Evolutionary conservation across 2,888 invertebrate species (phyloP).

Genomic region (Chrysina gloriosa): DNA sequence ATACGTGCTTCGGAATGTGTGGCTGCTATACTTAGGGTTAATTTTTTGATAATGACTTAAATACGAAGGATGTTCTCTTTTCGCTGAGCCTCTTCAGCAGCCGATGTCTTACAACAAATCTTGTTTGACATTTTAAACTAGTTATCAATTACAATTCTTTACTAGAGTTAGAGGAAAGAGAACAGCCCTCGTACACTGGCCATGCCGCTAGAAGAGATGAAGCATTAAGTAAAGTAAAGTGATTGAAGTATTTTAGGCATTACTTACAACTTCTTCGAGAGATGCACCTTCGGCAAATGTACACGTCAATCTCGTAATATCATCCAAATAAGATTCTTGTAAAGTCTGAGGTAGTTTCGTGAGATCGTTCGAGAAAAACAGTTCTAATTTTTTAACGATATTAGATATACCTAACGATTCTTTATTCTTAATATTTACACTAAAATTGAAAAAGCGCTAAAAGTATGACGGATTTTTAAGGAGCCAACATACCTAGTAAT

Average conservation of each 20-base stretch:
- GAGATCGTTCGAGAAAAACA: conserved; percentile 69
- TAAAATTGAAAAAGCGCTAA: conserved; percentile 55
- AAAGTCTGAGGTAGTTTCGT: conserved; percentile 65
- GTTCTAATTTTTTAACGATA: conserved; percentile 73
- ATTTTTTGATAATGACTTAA: no score
- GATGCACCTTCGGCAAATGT: conserved; percentile 73
- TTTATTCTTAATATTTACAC: conserved; percentile 71
- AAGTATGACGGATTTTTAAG: background rate
- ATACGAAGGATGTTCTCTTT: no score
- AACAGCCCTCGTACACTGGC: no score
- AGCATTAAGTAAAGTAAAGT: background rate
- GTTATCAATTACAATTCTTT: background rate
- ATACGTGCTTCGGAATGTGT: no score
- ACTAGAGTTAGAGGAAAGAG: no score
- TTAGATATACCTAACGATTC: conserved; percentile 78
- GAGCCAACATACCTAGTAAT: conserved; percentile 66
- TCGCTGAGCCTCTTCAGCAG: no score
- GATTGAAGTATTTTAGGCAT: background rate
- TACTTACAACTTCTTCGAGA: conserved; percentile 74
- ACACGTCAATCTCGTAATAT: conserved; percentile 73
- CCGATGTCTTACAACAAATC: no score
- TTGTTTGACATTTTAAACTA: background rate
- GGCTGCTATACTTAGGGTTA: no score
- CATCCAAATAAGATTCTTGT: conserved; percentile 70
- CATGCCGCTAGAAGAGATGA: no score